phyloP scores from a whole-genome alignment of 2,113 vertebrate genomes.

The Dromiciops gliroides region DNA sequence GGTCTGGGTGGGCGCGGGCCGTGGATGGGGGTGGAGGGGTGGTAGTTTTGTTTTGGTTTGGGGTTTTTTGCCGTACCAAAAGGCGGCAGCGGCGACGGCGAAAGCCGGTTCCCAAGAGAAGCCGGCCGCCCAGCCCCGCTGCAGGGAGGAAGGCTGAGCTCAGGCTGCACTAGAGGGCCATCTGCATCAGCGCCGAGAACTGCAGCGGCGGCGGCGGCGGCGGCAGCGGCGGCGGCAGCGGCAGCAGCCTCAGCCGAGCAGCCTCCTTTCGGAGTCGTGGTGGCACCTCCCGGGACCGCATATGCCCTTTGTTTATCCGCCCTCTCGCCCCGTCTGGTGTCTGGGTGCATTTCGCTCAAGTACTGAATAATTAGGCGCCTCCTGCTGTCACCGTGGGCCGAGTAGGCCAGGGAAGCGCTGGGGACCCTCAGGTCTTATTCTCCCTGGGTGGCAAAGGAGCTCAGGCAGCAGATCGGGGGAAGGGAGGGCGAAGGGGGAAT shows the following conservation, averaged over 20 bases:
- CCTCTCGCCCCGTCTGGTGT: background rate
- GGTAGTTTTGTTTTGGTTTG: background rate
- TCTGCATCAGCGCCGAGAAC: conserved; percentile 73
- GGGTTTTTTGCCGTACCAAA: background rate
- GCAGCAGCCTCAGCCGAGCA: conserved; percentile 28
- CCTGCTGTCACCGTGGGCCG: background rate
- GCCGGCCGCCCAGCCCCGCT: background rate
- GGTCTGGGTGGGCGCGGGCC: background rate
- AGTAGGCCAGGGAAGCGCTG: background rate
- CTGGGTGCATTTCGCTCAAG: background rate
- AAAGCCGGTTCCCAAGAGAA: conserved; percentile 34
- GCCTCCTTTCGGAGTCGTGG: background rate
- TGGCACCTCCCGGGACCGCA: conserved; percentile 39
- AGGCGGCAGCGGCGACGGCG: background rate
- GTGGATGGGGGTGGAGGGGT: background rate
- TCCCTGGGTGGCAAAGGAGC: background rate
- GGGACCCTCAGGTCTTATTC: background rate
- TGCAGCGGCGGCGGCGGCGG: conserved; percentile 64
- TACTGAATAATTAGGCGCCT: background rate
- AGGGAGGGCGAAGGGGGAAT: background rate
- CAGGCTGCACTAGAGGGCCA: conserved; percentile 72
- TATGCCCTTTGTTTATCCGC: background rate
- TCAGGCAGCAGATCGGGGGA: background rate
- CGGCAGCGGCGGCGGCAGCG: conserved; percentile 68
- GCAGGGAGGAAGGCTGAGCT: conserved; percentile 28